Evolutionary conservation across 2,113 vertebrate species (phyloP).

Genomic region (Scopus umbretta): DNA sequence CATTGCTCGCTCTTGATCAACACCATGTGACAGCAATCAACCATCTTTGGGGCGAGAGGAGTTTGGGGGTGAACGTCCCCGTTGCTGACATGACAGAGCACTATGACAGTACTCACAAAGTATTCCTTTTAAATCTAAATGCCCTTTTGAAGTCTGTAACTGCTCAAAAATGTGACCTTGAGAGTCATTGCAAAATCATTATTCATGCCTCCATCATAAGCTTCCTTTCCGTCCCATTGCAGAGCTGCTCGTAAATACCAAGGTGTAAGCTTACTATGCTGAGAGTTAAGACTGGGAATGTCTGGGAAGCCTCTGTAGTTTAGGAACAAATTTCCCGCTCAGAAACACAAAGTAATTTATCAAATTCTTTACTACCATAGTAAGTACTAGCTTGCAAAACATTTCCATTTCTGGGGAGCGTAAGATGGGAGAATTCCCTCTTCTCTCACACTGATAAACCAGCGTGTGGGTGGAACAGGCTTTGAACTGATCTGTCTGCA

Average conservation of each 20-base stretch:
- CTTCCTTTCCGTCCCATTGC: background rate
- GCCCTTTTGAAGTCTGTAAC: background rate
- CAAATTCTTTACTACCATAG: background rate
- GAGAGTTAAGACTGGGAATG: background rate
- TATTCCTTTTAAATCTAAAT: background rate
- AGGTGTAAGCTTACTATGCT: background rate
- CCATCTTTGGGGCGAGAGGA: rapidly evolving
- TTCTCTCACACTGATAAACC: background rate
- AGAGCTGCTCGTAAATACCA: background rate
- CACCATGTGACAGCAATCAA: background rate
- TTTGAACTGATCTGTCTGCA: background rate
- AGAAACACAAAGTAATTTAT: background rate
- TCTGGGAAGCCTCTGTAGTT: background rate
- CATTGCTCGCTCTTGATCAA: background rate
- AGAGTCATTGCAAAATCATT: background rate
- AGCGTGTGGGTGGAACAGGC: background rate
- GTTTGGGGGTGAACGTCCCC: background rate
- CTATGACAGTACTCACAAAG: background rate
- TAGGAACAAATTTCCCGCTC: background rate
- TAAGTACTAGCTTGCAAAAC: background rate
- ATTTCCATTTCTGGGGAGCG: background rate
- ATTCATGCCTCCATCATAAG: background rate
- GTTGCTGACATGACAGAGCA: rapidly evolving
- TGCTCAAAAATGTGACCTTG: background rate
- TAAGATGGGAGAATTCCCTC: background rate